A percentile compares a stretch with the other conserved stretches of the same genome.
phyloP scores from a whole-genome alignment of 2,888 invertebrate genomes.

The Cepaea hortensis region DNA sequence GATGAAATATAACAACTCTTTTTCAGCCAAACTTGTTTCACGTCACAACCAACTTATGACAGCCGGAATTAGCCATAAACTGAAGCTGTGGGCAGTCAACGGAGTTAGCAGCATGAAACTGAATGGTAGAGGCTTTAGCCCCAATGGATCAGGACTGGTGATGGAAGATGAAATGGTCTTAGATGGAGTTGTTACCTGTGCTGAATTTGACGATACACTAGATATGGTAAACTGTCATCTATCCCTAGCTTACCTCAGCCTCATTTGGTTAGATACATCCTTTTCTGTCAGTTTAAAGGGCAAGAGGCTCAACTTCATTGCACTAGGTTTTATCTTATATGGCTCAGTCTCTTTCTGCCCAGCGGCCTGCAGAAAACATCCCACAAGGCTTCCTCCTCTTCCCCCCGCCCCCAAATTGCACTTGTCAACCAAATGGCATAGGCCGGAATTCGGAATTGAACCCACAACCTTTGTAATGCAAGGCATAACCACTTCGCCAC shows the following conservation, averaged over 20 bases:
- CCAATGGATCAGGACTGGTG: constrained; percentile 58
- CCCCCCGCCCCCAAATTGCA: no score
- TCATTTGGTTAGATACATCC: neutral
- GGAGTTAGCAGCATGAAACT: constrained; percentile 67
- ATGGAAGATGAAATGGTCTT: constrained; percentile 75
- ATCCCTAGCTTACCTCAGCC: neutral
- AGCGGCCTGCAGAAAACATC: no score
- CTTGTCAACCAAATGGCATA: no score
- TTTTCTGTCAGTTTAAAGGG: neutral
- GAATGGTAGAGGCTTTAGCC: constrained; percentile 40
- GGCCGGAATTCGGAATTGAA: no score
- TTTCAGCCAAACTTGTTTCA: constrained; percentile 42
- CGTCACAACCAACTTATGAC: constrained; percentile 66
- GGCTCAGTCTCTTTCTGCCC: no score
- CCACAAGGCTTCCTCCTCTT: no score
- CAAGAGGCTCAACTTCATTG: no score
- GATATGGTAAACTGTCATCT: constrained; percentile 69
- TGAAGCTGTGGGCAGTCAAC: constrained; percentile 72
- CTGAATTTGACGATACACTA: constrained; percentile 74
- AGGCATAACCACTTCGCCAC: no score
- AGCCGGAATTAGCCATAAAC: constrained; percentile 65
- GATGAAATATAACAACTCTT: neutral
- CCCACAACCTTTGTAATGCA: no score
- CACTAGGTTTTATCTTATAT: no score
- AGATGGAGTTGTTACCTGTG: constrained; percentile 70